Evolutionary conservation across 92 coral and sea anemone species (phyloP), one percentile per base, ranked within the genome.

Genomic region (Isaurus tuberculatus): DNA sequence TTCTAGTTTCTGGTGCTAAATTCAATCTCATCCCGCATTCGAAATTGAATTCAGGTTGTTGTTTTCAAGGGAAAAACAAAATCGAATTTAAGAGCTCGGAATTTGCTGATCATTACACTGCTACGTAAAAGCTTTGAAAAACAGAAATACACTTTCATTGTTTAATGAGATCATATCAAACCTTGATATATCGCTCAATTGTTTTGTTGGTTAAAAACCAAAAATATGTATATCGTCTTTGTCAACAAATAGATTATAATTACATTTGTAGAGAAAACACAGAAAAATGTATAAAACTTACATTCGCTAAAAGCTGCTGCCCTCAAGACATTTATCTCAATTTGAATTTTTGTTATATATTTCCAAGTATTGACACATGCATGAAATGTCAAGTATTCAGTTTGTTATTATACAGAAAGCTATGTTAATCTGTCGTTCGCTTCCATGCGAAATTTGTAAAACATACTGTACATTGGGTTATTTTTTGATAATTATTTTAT

Each of bases 1-100:
- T 31, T 20, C 8, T 72, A 23, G 17, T 77, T 57, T 77, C 82
- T 77, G 82, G 82, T 77, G 55, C 4, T 36, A 57, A 77, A 36
- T 55, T 36, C 30, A 77, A 33, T 30, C 51, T 77, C 33, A 14
- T 1, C 19, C 11, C 2, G 13, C 33, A 36, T 58, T 27, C 46
- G 16, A 7, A 2, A 0, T 19, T 26, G 7, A 33, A 15, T 8
- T 7, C 0, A 32, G 58, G 13, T 20, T 25, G 2, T 37, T 23
- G 32, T 58, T 58, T 20, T 58, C 69, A 8, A 13, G 14, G 22
- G 25, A n/a, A 23, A 32, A 8, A 25, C 10, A 32, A 60, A 15
- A 33, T 22, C 13, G 55, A 58, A 14, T 58, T 34, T 22, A 77
- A 33, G 15, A 15, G 51, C 25, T 30, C 8, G 16, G 23, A 33